phyloP scores from a whole-genome alignment of 1,140 invertebrate species.

The Liolophura sinensis region DNA sequence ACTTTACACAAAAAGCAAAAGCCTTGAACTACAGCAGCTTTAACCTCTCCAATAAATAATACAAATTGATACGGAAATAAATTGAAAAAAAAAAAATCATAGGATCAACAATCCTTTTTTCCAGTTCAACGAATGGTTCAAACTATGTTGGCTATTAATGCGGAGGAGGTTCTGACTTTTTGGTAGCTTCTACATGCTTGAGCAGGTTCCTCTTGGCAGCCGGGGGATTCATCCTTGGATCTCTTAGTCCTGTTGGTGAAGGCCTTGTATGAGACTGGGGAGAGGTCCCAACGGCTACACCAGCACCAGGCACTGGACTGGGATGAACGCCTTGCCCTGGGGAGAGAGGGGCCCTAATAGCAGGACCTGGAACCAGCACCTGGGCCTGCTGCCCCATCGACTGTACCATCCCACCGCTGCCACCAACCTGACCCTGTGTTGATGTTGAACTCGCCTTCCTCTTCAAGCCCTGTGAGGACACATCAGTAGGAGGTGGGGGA shows the following conservation, averaged over 20 bases:
- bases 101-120: too few relatives aligned
- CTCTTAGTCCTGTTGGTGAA: constrained; percentile 22
- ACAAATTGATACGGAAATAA: too few relatives aligned
- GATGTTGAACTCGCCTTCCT: constrained; percentile 9
- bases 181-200: constrained; percentile 41
- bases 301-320: constrained; percentile 1
- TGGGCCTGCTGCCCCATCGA: constrained; percentile 7
- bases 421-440: constrained; percentile 11
- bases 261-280: constrained; percentile 1
- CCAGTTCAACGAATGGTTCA: too few relatives aligned
- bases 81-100: too few relatives aligned
- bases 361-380: neutral
- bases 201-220: constrained; percentile 45
- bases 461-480: constrained; percentile 13
- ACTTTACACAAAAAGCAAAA: too few relatives aligned
- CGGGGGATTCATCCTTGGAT: constrained; percentile 35
- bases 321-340: neutral
- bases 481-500: neutral
- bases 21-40: too few relatives aligned
- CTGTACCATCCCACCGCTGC: neutral
- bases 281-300: neutral
- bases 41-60: too few relatives aligned
- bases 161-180: constrained; percentile 41
- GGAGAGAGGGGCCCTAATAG: constrained; percentile 7
- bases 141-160: constrained; percentile 21